Conservation (phyloP, 2,888 invertebrate genomes). For the Neelides folsomi region DNA sequence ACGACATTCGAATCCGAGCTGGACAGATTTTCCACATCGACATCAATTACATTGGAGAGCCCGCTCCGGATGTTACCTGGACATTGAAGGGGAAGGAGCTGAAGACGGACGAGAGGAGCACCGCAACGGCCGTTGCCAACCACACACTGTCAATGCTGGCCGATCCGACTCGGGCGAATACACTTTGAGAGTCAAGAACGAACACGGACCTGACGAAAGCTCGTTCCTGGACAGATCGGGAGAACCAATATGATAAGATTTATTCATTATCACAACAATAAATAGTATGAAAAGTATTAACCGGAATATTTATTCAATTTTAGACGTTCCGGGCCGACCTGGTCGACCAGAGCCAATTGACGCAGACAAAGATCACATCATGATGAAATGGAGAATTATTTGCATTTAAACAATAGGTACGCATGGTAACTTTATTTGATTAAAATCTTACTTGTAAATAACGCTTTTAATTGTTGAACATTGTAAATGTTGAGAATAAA, state of each 20-base stretch:
- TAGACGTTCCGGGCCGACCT: conserved; percentile 77
- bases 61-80: conserved; percentile 89
- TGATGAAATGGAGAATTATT: conserved; percentile 91
- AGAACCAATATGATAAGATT: conserved; percentile 99
- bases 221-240: conserved; percentile 74
- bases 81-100: conserved; percentile 71
- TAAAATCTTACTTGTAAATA: no score
- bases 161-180: conserved; percentile 70
- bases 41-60: conserved; percentile 88
- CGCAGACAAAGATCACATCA: conserved; percentile 89
- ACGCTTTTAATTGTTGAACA: no score
- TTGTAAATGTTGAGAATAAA: no score
- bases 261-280: no score
- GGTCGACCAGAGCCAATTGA: conserved; percentile 83
- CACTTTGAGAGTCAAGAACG: conserved; percentile 75
- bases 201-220: conserved; percentile 76
- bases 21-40: conserved; percentile 83
- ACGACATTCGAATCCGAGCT: conserved; percentile 78
- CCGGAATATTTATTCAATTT: background rate
- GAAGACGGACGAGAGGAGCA: conserved; percentile 39
- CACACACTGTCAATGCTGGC: conserved; percentile 56
- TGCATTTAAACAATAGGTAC: no score
- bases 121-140: conserved; percentile 68
- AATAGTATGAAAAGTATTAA: no score
- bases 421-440: no score